phyloP scores from a whole-genome alignment of 2,888 invertebrate species.

The Ennomos quercinarius region DNA sequence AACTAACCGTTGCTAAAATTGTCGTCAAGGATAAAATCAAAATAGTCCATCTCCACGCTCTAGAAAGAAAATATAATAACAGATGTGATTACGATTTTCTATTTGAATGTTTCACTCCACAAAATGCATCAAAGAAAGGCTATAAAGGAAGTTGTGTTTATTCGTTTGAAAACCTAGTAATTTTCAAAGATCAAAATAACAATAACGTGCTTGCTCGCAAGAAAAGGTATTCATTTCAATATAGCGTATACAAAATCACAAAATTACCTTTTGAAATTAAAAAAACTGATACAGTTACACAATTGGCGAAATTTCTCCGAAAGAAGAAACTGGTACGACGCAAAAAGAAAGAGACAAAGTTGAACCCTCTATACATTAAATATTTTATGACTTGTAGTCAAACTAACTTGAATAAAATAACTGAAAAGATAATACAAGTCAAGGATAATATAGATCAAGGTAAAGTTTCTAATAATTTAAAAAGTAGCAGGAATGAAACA shows the following conservation, averaged over 20 bases:
- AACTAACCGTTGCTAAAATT: too few relatives aligned
- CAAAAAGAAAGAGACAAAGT: slow-evolving; percentile 1
- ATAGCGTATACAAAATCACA: slow-evolving; percentile 21
- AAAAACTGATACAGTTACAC: slow-evolving; percentile 7
- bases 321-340: slow-evolving; percentile 18
- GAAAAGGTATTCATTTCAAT: slow-evolving; percentile 2
- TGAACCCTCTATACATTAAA: neutral
- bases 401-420: slow-evolving; percentile 2
- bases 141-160: too few relatives aligned
- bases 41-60: too few relatives aligned
- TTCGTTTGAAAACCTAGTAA: neutral
- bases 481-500: neutral
- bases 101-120: neutral
- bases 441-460: neutral
- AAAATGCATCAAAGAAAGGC: too few relatives aligned
- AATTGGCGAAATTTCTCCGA: slow-evolving; percentile 16
- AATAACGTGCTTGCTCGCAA: neutral
- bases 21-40: too few relatives aligned
- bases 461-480: slow-evolving; percentile 3
- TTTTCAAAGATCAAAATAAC: slow-evolving; percentile 4
- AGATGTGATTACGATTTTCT: too few relatives aligned
- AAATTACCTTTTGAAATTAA: slow-evolving; percentile 13
- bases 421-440: neutral
- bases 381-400: slow-evolving; percentile 16
- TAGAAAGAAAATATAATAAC: too few relatives aligned